These are phyloP conservation scores for Sus scrofa DNA, from an alignment of 2,113 vertebrate genomes.

Conservation along the genomic window DNA sequence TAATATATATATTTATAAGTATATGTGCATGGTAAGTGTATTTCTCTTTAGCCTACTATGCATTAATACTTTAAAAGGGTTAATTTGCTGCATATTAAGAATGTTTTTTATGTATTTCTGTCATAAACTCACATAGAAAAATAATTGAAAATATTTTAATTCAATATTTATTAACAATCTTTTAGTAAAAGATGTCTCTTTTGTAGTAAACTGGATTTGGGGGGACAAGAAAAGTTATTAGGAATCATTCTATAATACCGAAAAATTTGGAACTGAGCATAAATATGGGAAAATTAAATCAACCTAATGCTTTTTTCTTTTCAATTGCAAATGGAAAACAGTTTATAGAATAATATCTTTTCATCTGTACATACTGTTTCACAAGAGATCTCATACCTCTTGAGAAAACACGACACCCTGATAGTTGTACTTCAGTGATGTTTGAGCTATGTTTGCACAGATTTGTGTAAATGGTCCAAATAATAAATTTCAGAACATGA, in stretches of 20 bases:
- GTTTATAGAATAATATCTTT: slow-evolving; percentile 68
- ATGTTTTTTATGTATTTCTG: slow-evolving; percentile 85
- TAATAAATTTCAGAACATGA: background rate
- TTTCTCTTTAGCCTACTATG: slow-evolving; percentile 79
- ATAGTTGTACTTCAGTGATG: background rate
- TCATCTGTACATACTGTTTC: slow-evolving; percentile 71
- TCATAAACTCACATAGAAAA: slow-evolving; percentile 83
- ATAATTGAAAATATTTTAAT: slow-evolving; percentile 85
- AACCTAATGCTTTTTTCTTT: slow-evolving; percentile 60
- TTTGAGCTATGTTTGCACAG: background rate
- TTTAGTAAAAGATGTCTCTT: slow-evolving; percentile 80
- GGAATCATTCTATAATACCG: slow-evolving; percentile 63
- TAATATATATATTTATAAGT: slow-evolving; percentile 79
- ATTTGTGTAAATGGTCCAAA: background rate
- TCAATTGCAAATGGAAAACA: slow-evolving; percentile 55
- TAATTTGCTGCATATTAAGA: slow-evolving; percentile 84
- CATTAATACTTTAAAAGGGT: slow-evolving; percentile 83
- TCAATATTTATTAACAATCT: slow-evolving; percentile 88
- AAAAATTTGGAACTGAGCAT: slow-evolving; percentile 41
- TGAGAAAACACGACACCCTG: background rate
- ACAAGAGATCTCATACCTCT: slow-evolving; percentile 64
- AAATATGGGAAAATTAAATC: slow-evolving; percentile 74
- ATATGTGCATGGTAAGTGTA: slow-evolving; percentile 73
- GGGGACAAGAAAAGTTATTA: slow-evolving; percentile 68
- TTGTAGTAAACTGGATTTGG: slow-evolving; percentile 72